Evolutionary conservation across 1,140 invertebrate species (phyloP).

Genomic region (Anoplolepis gracilipes): DNA sequence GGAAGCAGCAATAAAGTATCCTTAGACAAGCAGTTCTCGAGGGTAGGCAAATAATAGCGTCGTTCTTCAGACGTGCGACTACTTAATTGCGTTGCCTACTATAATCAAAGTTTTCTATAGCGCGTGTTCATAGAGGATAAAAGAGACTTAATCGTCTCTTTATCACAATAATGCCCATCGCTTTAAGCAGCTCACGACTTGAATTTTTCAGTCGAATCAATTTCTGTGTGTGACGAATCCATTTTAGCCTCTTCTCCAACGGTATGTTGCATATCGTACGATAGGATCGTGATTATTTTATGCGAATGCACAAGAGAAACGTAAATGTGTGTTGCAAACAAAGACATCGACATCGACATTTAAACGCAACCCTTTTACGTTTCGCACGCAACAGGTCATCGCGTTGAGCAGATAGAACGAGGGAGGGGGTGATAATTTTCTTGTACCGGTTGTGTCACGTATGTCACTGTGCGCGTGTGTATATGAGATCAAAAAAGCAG

Average conservation of each 20-base stretch:
- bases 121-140: background rate
- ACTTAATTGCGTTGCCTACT: background rate
- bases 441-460: conserved; percentile 5
- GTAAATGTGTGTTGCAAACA: background rate
- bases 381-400: conserved; percentile 31
- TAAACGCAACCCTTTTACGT: conserved; percentile 3
- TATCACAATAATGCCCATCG: background rate
- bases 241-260: background rate
- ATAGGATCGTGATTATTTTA: conserved; percentile 7
- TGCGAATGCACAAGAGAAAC: background rate
- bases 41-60: conserved; percentile 32
- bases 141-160: background rate
- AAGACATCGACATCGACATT: background rate
- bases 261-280: too few relatives aligned
- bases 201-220: background rate
- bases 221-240: background rate
- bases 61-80: background rate
- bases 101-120: background rate
- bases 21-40: conserved; percentile 24
- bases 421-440: conserved; percentile 54
- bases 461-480: background rate
- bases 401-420: background rate
- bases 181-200: background rate
- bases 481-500: conserved; percentile 65
- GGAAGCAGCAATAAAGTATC: conserved; percentile 13